phyloP scores from a whole-genome alignment of 2,797 vertebrate genomes.

The Cheirogaleus major region DNA sequence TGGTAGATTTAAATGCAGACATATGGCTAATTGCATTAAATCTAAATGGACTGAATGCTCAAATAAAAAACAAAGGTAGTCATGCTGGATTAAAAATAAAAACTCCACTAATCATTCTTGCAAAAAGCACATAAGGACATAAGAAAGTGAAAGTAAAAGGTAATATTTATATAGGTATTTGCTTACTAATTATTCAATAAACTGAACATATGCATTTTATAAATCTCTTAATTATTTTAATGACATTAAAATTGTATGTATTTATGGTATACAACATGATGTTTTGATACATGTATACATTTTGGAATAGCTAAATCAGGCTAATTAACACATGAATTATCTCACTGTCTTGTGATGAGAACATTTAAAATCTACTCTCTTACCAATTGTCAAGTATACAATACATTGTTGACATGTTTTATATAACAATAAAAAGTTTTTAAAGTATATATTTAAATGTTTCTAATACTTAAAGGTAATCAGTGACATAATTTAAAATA shows the following conservation, averaged over 20 bases:
- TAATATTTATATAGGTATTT: neutral
- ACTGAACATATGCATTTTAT: neutral
- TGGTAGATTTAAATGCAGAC: neutral
- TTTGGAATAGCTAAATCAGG: neutral
- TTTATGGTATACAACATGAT: neutral
- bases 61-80: neutral
- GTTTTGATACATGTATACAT: neutral
- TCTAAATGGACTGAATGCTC: neutral
- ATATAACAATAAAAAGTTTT: slow-evolving; percentile 48
- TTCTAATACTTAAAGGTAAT: slow-evolving; percentile 55
- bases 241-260: neutral
- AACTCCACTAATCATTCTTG: neutral
- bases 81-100: neutral
- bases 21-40: neutral
- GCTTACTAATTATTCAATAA: neutral
- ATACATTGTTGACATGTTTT: neutral
- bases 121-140: neutral
- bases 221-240: neutral
- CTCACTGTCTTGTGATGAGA: neutral
- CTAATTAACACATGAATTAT: neutral
- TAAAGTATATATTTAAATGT: slow-evolving; percentile 40
- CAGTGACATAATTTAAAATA: slow-evolving; percentile 54
- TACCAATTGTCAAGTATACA: neutral
- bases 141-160: slow-evolving; percentile 43
- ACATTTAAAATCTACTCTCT: neutral